Base-by-base conservation (phyloP, 2,888 invertebrate genomes). In the Alloplasta piceator region DNA sequence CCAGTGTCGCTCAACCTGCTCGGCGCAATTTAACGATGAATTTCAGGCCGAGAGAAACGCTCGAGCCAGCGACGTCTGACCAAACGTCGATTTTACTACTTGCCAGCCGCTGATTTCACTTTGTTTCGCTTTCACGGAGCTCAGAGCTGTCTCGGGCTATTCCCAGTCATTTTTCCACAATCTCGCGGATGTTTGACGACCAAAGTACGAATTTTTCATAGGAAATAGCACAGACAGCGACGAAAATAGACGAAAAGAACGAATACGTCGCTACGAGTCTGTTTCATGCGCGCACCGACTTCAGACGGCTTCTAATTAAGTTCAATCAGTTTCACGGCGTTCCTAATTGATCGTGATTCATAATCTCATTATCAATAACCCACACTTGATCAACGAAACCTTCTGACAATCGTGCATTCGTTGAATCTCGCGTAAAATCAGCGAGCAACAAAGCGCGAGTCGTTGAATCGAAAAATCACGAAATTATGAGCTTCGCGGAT, bases 1-100 rank as follows among this genome's bases (percentile, higher is more conserved):
- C 46, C 88, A 86, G 87, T 85, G 87, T 80, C 72, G 71, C 87
- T 85, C 87, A 87, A 78, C 72, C 60, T 48, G 12, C 14, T 41
- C 43, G 56, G n/a, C 43, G 9, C 58, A 12, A 12, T 7, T 9
- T 48, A 36, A 14, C 60, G 64, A 60, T 9, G 10, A 48, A 36
- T 66, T 46, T 70, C 68, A 48, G 12, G 6, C 14, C 36, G 39
- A 38, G 36, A 12, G 12, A 38, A 26, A 26, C 26, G 56, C 41
- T 48, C 38, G 67, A 48, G 36, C 58, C 14, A 39, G 48, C 14
- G 12, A 48, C 63, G 70, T 71, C 81, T 71, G 81, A 78, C 66
- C 58, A 16, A 46, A 74, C 74, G 60, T 36, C 7, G 77, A 48
- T 48, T n/a, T 36, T 70, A 81, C 81, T 61, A 78, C 81, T 78